These are phyloP conservation scores for Phoenicopterus ruber DNA, from an alignment of 2,113 vertebrate genomes.

Conservation along the genomic window DNA sequence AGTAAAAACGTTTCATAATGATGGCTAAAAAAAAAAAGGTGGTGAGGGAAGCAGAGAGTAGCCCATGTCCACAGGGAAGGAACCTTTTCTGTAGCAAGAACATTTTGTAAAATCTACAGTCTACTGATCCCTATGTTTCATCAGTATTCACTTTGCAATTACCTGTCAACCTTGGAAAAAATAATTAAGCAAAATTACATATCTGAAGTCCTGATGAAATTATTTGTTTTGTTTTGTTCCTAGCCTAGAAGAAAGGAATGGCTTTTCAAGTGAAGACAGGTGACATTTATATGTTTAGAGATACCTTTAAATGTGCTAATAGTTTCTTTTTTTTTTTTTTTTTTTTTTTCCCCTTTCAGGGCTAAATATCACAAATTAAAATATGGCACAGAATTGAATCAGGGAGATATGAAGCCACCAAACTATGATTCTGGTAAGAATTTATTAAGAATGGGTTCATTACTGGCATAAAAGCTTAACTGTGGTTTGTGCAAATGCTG, in stretches of 20 bases:
- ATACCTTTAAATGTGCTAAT: slow-evolving; percentile 40
- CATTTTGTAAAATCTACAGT: not conserved
- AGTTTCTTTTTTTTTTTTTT: slow-evolving; percentile 12
- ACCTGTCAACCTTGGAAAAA: not conserved
- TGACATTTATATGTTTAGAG: not conserved
- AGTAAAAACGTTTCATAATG: not conserved
- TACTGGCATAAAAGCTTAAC: not conserved
- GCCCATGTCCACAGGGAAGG: not conserved
- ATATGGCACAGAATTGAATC: slow-evolving; percentile 97
- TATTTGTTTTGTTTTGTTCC: not conserved
- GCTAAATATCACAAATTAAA: slow-evolving; percentile 99
- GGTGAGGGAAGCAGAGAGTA: not conserved
- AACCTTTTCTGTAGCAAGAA: not conserved
- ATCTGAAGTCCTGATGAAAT: not conserved
- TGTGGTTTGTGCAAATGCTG: not conserved
- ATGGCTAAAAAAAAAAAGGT: not conserved
- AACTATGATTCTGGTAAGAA: slow-evolving; percentile 97
- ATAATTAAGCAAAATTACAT: not conserved
- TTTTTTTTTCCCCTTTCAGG: slow-evolving; percentile 71
- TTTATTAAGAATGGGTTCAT: not conserved
- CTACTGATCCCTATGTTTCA: not conserved
- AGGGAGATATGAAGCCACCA: slow-evolving; percentile 97
- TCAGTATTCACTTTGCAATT: not conserved
- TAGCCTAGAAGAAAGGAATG: not conserved
- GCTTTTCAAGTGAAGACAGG: not conserved